Base-by-base conservation (phyloP, 2,797 vertebrate species). In the Schizothorax lantsangensis region DNA sequence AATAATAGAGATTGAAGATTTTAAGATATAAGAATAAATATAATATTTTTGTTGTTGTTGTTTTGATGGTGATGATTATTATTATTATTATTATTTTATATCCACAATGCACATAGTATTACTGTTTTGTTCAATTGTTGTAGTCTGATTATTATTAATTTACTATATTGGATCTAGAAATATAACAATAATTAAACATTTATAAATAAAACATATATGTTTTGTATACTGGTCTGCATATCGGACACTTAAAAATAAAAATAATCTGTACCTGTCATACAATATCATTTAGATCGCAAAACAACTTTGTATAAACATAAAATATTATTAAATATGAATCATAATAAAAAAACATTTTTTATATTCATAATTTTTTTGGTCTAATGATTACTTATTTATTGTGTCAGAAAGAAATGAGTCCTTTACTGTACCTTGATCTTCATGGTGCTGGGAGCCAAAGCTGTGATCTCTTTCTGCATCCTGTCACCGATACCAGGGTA, bases 391-490 rank as follows among this genome's bases (percentile, higher is more conserved):
- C 2, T 15, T 72, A 52, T 77, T 77, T 47, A 52, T 74, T 47
- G n/a, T 73, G 2, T 74, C 21, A 74, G 12, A 74, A 40, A 1
- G 5, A 30, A 26, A 30, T 2, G 0, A 2, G 43, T 43, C 9
- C 2, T 43, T 10, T 43, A 43, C 49, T 36, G 73, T 89, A 97
- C 97, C 95, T 97, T 97, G 90, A 97, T 97, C 90, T 97, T 97
- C 97, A 97, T 97, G 87, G 97, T 97, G 90, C 96, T 97, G 91
- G 96, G 97, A 1, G 96, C 96, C 91, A 97, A 91, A 11, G 97
- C 96, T 0, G 96, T 97, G 93, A 97, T 97, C 59, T 97, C 97
- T 90, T 97, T 97, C 89, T 97, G 97, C 96, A 97, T 97, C 86
- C 96, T 93, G 92, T 97, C 96, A 30, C 96, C 96, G 38, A 97